Conservation (phyloP, 2,888 invertebrate genomes). For the Nesidiocoris tenuis region DNA sequence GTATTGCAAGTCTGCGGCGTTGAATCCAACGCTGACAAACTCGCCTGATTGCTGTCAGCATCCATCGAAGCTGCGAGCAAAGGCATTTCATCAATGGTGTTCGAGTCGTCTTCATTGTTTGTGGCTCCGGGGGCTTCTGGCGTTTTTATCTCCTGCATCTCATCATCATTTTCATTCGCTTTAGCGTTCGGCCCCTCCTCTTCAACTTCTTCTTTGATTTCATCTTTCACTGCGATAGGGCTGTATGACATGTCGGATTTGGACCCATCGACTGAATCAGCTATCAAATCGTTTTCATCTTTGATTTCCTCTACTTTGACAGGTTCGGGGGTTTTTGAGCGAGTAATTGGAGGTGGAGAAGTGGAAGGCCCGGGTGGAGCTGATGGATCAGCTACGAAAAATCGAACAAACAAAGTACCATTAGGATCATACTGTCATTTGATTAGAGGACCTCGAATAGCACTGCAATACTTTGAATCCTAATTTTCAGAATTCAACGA, state of each 20-base stretch:
- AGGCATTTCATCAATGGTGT: slow-evolving; percentile 46
- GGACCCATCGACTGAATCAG: slow-evolving; percentile 53
- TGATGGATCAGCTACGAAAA: neutral
- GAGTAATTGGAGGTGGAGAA: neutral
- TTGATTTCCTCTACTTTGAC: neutral
- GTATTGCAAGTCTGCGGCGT: slow-evolving; percentile 53
- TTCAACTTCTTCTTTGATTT: neutral
- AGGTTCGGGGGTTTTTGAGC: neutral
- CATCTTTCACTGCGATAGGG: neutral
- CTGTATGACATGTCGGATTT: slow-evolving; percentile 51
- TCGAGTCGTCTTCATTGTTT: slow-evolving; percentile 53
- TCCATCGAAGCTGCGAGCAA: slow-evolving; percentile 20
- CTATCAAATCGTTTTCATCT: neutral
- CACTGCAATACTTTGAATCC: no score
- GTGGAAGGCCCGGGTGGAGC: neutral
- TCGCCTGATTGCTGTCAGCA: slow-evolving; percentile 1
- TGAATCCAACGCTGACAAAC: slow-evolving; percentile 53
- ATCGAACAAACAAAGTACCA: no score
- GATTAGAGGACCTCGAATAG: no score
- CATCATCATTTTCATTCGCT: neutral
- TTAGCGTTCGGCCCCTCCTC: neutral
- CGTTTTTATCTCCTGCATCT: no score
- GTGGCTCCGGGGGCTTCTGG: neutral
- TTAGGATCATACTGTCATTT: no score
- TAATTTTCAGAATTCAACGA: no score